A percentile compares a stretch with the other conserved stretches of the same genome.
phyloP scores from a whole-genome alignment of 2,113 vertebrate genomes.

The Morphnarchus princeps region DNA sequence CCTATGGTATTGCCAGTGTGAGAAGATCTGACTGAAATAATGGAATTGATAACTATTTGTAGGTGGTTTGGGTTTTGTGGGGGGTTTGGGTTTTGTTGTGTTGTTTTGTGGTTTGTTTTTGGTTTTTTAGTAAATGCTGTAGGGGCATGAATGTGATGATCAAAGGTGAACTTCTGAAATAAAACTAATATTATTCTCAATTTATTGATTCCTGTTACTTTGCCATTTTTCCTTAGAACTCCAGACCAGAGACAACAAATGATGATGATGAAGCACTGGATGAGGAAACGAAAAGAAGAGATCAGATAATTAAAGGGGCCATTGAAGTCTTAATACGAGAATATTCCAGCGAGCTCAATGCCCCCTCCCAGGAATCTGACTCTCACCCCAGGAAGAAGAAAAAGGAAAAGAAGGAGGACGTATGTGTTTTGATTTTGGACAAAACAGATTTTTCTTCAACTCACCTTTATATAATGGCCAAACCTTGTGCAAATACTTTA shows the following conservation, averaged over 20 bases:
- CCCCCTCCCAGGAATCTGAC: constrained; percentile 92
- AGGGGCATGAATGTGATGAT: background rate
- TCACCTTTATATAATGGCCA: constrained; percentile 70
- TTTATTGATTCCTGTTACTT: constrained; percentile 35
- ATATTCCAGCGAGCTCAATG: constrained; percentile 96
- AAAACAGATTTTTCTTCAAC: constrained; percentile 66
- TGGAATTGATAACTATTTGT: background rate
- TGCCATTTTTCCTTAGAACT: constrained; percentile 72
- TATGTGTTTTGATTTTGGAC: constrained; percentile 79
- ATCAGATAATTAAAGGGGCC: constrained; percentile 92
- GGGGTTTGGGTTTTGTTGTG: too few relatives aligned
- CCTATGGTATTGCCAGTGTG: background rate
- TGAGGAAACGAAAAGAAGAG: constrained; percentile 94
- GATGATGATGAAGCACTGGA: constrained; percentile 96
- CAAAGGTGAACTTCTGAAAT: background rate
- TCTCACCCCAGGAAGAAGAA: constrained; percentile 94
- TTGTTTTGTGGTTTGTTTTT: background rate
- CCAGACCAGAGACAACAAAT: constrained; percentile 77
- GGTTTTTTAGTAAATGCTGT: background rate
- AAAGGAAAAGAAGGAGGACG: constrained; percentile 98
- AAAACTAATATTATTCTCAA: background rate
- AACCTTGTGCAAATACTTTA: constrained; percentile 58
- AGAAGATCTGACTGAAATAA: background rate
- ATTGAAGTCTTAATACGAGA: constrained; percentile 96
- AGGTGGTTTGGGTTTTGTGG: background rate